A percentile compares a stretch with the other conserved stretches of the same genome.
These are phyloP conservation scores for Microcebus tavaratra DNA, from an alignment of 2,113 vertebrate species.

Conservation along the genomic window DNA sequence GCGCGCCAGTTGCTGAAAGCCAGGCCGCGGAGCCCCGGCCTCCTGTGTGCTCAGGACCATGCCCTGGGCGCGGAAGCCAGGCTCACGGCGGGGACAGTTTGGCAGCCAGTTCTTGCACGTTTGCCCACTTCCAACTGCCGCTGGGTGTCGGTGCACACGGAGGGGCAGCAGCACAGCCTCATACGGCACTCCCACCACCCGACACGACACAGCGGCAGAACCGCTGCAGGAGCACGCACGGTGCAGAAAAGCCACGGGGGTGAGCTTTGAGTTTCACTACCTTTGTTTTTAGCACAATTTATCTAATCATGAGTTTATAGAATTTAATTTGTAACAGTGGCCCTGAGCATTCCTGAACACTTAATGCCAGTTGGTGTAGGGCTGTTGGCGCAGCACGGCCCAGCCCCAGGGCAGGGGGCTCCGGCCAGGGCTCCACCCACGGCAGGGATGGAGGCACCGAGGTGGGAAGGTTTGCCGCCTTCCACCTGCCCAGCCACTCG, in stretches of 20 bases:
- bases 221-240: accelerated
- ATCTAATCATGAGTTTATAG: too few relatives aligned
- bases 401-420: neutral
- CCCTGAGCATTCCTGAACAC: neutral
- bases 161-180: accelerated
- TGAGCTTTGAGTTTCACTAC: neutral
- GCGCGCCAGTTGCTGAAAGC: too few relatives aligned
- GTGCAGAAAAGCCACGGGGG: accelerated
- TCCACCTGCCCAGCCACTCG: accelerated
- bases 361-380: accelerated
- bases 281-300: neutral
- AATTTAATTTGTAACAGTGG: neutral
- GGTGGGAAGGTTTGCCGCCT: neutral
- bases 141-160: accelerated
- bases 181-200: accelerated
- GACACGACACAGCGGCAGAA: accelerated
- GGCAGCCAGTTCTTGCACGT: too few relatives aligned
- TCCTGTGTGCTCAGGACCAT: accelerated
- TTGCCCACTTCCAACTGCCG: neutral
- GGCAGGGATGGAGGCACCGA: accelerated
- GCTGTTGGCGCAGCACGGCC: accelerated
- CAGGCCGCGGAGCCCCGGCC: neutral
- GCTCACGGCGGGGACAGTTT: neutral
- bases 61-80: neutral
- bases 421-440: neutral